These are phyloP conservation scores for Stomatorhinus walkeri DNA, from an alignment of 2,797 vertebrate species.

Conservation along the genomic window DNA sequence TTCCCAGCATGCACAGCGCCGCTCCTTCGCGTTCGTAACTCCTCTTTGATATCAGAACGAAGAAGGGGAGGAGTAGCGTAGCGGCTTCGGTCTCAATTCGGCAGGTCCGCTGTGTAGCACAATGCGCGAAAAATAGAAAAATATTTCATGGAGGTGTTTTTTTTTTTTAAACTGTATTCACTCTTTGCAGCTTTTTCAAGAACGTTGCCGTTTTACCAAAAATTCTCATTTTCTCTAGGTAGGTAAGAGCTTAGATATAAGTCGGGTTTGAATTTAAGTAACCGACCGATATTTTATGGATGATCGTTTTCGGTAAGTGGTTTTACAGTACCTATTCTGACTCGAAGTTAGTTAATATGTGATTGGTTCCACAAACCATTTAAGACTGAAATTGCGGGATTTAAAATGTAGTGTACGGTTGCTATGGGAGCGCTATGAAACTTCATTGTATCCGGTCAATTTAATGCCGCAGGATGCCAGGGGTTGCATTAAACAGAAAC, in stretches of 20 bases:
- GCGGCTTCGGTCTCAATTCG: conserved; percentile 33
- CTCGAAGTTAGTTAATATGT: not conserved
- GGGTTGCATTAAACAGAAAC: not conserved
- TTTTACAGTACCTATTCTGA: conserved; percentile 8
- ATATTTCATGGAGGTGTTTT: not conserved
- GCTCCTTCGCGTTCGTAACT: conserved; percentile 24
- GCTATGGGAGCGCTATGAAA: conserved; percentile 23
- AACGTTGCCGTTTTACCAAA: not conserved
- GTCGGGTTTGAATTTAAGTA: conserved; percentile 30
- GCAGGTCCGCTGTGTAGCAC: conserved; percentile 27
- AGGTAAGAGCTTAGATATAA: not conserved
- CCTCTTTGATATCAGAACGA: conserved; percentile 40
- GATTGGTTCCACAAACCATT: not conserved
- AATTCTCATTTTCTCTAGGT: not conserved
- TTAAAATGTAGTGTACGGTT: conserved; percentile 12
- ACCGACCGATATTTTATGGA: conserved; percentile 39
- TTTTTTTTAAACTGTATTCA: not conserved
- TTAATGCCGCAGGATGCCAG: conserved; percentile 22
- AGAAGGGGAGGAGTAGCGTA: conserved; percentile 34
- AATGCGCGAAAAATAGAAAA: not conserved
- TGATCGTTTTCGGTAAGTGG: conserved; percentile 45
- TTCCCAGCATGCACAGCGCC: conserved; percentile 47
- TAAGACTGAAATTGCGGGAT: not conserved
- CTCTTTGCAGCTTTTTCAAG: not conserved
- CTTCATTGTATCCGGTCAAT: conserved; percentile 20